phyloP scores from a whole-genome alignment of 2,113 vertebrate genomes.

The Ceyx margarethae region DNA sequence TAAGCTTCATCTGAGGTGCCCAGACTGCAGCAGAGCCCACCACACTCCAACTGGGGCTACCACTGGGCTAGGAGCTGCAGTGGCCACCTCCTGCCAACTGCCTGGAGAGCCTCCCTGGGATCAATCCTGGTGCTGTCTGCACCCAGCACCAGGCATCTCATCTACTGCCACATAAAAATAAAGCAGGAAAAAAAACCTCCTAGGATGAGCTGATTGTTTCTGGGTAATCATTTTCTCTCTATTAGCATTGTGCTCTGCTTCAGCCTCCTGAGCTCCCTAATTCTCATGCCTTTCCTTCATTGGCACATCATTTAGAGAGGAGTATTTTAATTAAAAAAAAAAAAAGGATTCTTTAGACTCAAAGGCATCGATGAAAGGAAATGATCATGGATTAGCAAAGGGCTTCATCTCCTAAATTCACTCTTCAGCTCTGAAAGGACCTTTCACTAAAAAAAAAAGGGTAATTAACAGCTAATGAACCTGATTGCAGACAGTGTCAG shows the following conservation, averaged over 20 bases:
- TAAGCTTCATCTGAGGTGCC: rapidly evolving
- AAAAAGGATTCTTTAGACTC: background rate
- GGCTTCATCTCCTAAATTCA: background rate
- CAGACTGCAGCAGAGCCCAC: background rate
- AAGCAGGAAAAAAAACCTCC: background rate
- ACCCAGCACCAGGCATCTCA: background rate
- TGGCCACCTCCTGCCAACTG: background rate
- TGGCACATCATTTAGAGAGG: background rate
- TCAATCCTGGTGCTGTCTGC: background rate
- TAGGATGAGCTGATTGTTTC: background rate
- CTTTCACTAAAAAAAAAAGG: background rate
- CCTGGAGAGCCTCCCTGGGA: background rate
- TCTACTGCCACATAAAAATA: background rate
- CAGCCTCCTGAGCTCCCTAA: background rate
- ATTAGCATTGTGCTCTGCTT: background rate
- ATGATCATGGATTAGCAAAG: background rate
- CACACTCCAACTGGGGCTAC: background rate
- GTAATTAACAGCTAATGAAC: background rate
- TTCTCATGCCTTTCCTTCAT: background rate
- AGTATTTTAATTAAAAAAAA: slow-evolving; percentile 12
- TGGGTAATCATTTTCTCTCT: background rate
- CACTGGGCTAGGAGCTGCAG: background rate
- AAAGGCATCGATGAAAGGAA: background rate
- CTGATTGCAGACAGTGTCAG: background rate
- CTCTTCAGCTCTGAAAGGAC: background rate